These are phyloP conservation scores for Gisinianus flammeolus DNA, from an alignment of 2,888 invertebrate genomes.

Conservation along the genomic window DNA sequence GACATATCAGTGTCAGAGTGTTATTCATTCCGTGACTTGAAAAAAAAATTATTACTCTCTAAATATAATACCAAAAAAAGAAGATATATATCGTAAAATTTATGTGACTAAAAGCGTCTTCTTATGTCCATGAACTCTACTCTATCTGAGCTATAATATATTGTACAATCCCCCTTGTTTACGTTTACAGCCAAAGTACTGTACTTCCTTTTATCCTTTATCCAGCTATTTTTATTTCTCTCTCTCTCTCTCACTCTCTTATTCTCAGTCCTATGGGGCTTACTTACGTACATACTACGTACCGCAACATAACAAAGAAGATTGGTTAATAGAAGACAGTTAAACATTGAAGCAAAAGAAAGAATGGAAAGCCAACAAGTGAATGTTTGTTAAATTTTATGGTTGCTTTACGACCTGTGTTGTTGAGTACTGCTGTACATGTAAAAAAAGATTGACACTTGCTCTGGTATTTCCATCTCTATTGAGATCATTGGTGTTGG, in stretches of 20 bases:
- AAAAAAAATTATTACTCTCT: conserved; percentile 21
- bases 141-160: background rate
- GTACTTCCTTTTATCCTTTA: background rate
- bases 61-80: conserved; percentile 14
- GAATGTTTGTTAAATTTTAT: conserved; percentile 35
- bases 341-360: background rate
- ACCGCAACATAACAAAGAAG: too few relatives aligned
- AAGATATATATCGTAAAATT: conserved; percentile 11
- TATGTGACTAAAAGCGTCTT: conserved; percentile 19
- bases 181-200: background rate
- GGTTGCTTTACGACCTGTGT: conserved; percentile 28
- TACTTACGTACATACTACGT: too few relatives aligned
- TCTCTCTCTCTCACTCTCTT: background rate
- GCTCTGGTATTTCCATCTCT: background rate
- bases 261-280: too few relatives aligned
- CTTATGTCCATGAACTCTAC: conserved; percentile 8
- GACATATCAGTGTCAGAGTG: conserved; percentile 39
- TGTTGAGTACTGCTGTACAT: background rate
- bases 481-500: too few relatives aligned
- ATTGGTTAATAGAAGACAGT: background rate
- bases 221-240: background rate
- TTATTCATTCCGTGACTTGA: conserved; percentile 40
- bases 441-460: conserved; percentile 17
- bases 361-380: conserved; percentile 29
- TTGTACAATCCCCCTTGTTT: background rate